A percentile compares a stretch with the other conserved stretches of the same genome.
Evolutionary conservation across 2,797 vertebrate species (phyloP).

Genomic region (Discoglossus pictus): DNA sequence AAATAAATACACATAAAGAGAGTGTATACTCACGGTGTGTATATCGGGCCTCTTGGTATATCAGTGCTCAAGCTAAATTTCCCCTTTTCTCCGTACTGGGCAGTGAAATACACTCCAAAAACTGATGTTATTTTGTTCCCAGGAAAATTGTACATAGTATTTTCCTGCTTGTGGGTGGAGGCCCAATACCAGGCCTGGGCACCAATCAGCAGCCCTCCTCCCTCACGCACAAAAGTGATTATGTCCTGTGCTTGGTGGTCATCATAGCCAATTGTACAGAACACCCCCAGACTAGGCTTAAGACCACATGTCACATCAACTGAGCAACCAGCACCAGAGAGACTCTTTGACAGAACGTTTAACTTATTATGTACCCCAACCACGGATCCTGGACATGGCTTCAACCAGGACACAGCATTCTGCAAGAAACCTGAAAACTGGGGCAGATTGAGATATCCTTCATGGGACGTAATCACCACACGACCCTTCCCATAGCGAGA

Average conservation of each 20-base stretch:
- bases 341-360: constrained; percentile 57
- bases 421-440: constrained; percentile 63
- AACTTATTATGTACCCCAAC: constrained; percentile 60
- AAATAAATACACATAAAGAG: background rate
- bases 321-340: constrained; percentile 51
- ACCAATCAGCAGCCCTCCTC: constrained; percentile 68
- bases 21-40: constrained; percentile 62
- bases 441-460: constrained; percentile 59
- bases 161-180: constrained; percentile 43
- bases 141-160: constrained; percentile 66
- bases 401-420: constrained; percentile 70
- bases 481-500: constrained; percentile 66
- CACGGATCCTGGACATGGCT: constrained; percentile 51
- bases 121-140: constrained; percentile 69
- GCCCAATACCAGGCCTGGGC: constrained; percentile 71
- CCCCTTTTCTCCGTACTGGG: constrained; percentile 60
- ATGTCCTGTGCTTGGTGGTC: constrained; percentile 53
- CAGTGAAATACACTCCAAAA: constrained; percentile 70
- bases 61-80: constrained; percentile 65
- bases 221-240: constrained; percentile 61
- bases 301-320: constrained; percentile 32
- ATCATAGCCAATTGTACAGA: constrained; percentile 63
- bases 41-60: constrained; percentile 64
- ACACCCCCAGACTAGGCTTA: constrained; percentile 54
- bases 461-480: constrained; percentile 64